These are phyloP conservation scores for Actinia tenebrosa DNA, from an alignment of 64 coral and sea anemone species.

Conservation along the genomic window DNA sequence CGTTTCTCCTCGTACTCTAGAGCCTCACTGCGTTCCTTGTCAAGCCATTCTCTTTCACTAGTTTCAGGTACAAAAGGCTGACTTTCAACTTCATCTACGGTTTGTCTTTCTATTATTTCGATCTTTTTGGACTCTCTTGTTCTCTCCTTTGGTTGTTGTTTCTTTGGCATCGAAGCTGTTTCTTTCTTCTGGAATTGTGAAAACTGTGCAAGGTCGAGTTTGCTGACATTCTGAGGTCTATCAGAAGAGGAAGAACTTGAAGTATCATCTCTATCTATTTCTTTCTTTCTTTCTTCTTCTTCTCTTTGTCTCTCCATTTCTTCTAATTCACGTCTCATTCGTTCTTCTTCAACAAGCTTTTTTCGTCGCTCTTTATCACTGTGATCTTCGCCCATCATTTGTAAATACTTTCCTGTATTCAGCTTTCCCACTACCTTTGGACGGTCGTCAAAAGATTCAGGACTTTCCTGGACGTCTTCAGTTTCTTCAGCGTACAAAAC, in stretches of 20 bases:
- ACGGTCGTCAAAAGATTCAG: slow-evolving; percentile 4
- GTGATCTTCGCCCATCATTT: slow-evolving; percentile 8
- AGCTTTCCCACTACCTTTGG: neutral
- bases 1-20: neutral
- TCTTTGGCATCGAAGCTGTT: neutral
- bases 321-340: slow-evolving; percentile 8
- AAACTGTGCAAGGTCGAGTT: slow-evolving; percentile 22
- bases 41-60: neutral
- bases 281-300: slow-evolving; percentile 17
- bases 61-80: neutral
- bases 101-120: neutral
- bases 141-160: neutral
- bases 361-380: slow-evolving; percentile 11
- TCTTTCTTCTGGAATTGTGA: slow-evolving; percentile 22
- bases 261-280: slow-evolving; percentile 6
- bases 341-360: slow-evolving; percentile 16
- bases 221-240: slow-evolving; percentile 27
- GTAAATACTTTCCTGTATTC: slow-evolving; percentile 9
- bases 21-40: neutral
- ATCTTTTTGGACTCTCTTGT: neutral
- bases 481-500: slow-evolving; percentile 1
- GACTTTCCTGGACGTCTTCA: neutral
- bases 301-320: slow-evolving; percentile 13
- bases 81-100: neutral
- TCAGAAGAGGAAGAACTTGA: slow-evolving; percentile 9